Base-by-base conservation (phyloP, 2,888 invertebrate species). In the Stratiomys singularior region DNA sequence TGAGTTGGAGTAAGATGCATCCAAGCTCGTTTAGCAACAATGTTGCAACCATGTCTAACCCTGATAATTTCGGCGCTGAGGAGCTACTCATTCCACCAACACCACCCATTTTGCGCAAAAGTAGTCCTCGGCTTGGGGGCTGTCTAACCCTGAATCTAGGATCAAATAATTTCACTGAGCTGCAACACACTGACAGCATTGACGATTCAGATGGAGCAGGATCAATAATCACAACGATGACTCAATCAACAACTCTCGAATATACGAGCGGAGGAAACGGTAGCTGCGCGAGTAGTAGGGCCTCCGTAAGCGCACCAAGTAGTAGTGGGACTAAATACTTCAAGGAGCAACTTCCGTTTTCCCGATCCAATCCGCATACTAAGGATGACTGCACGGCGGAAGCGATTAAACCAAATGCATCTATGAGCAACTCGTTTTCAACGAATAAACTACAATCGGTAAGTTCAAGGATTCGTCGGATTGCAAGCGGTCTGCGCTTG, bases 401-500 rank as follows among this genome's bases (percentile, higher is more conserved):
- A 15, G n/a, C 2, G 13, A 47, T 18, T 37, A n/a, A 15, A 11
- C 18, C 27, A 1, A 21, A 7, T 1, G 11, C 11, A 30, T n/a
- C 72, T 21, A 18, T 9, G 3, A 30, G 15, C 27, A 28, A 1
- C 15, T 1, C 28, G 1, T 28, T 9, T 9, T 11, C 56, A 9
- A 18, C 25, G n/a, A 64, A n/a, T n/a, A n/a, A 13, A 27, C 27
- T 27, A n/a, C 71, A 23, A 25, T 47, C 71, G 7, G 58, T 74
- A 44, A 30, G 69, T 13, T 69, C 74, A 23, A 60, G 76, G 13
- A 77, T 81, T 85, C 90, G 88, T 85, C 91, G 88, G 84, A 89
- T 93, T 81, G 92, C 92, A 79, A 91, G 91, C 84, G 93, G 93
- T 78, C 88, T 93, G 81, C 92, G 91, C 85, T 88, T 93, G 82